Conservation (phyloP, 2,113 vertebrate genomes). For the Anguilla rostrata region DNA sequence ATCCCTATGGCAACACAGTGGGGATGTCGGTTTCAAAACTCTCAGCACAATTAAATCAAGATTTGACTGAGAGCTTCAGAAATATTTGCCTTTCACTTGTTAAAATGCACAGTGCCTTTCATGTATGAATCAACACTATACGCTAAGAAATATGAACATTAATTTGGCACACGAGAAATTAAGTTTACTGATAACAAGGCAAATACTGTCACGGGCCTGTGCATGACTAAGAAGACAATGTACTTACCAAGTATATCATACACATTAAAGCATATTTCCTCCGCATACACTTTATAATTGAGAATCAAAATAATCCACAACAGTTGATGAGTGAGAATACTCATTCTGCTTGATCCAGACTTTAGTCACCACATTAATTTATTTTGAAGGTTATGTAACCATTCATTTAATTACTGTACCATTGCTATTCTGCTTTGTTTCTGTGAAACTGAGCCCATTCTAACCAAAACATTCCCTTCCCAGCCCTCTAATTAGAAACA, state of each 20-base stretch:
- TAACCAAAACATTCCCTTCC: not conserved
- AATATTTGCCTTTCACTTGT: conserved; percentile 19
- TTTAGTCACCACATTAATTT: not conserved
- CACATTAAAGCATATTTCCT: not conserved
- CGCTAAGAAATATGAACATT: not conserved
- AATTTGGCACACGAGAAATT: not conserved
- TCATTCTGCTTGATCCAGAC: not conserved
- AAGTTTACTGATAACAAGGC: not conserved
- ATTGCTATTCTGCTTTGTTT: not conserved
- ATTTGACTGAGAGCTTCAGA: conserved; percentile 38
- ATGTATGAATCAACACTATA: not conserved
- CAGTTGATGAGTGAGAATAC: not conserved
- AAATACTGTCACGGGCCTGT: not conserved
- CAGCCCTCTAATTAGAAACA: conserved; percentile 23
- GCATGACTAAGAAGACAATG: not conserved
- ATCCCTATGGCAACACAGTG: conserved; percentile 52
- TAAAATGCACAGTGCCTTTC: conserved; percentile 26
- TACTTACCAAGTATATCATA: not conserved
- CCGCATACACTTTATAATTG: not conserved
- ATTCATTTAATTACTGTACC: not conserved
- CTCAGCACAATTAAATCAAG: conserved; percentile 33
- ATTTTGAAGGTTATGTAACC: not conserved
- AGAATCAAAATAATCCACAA: not conserved
- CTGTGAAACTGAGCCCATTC: not conserved
- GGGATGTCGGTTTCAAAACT: conserved; percentile 31